Evolutionary conservation across 2,888 invertebrate genomes (phyloP).

Genomic region (Diarsia rubi): DNA sequence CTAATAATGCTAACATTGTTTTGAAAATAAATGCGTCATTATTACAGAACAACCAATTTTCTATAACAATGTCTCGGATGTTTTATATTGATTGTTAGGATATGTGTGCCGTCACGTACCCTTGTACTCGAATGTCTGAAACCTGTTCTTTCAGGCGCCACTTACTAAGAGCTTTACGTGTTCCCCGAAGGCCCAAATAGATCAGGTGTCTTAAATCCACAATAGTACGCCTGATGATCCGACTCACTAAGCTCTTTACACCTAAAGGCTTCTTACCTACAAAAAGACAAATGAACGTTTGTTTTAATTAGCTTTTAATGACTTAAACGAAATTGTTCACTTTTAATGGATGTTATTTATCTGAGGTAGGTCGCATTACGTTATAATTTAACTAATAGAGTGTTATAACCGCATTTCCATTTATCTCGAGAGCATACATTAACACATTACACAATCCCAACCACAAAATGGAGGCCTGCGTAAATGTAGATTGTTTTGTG

Average conservation of each 20-base stretch:
- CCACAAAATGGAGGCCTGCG: slow-evolving; percentile 31
- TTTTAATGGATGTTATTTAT: slow-evolving; percentile 13
- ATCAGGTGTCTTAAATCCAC: slow-evolving; percentile 41
- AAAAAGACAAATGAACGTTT: slow-evolving; percentile 12
- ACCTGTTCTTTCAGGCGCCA: slow-evolving; percentile 29
- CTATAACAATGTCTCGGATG: slow-evolving; percentile 6
- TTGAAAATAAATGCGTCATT: slow-evolving; percentile 24
- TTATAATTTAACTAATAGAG: slow-evolving; percentile 39
- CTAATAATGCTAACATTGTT: slow-evolving; percentile 12
- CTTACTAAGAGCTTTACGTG: slow-evolving; percentile 43
- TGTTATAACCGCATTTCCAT: slow-evolving; percentile 47
- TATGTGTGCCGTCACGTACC: slow-evolving; percentile 47
- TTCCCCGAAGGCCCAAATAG: slow-evolving; percentile 20
- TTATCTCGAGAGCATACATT: slow-evolving; percentile 39
- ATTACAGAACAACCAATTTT: slow-evolving; percentile 20
- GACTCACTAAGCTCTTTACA: slow-evolving; percentile 11
- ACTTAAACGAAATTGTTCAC: background rate
- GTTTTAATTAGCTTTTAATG: slow-evolving; percentile 22
- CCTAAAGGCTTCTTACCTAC: slow-evolving; percentile 11
- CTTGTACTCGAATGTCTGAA: slow-evolving; percentile 20
- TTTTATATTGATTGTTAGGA: slow-evolving; percentile 32
- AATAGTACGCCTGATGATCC: slow-evolving; percentile 11
- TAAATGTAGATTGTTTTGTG: slow-evolving; percentile 22
- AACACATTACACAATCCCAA: slow-evolving; percentile 22
- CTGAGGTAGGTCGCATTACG: slow-evolving; percentile 23